Evolutionary conservation across 2,113 vertebrate species (phyloP), one percentile per base, ranked within the genome.

Genomic region (Antechinus stuartii): DNA sequence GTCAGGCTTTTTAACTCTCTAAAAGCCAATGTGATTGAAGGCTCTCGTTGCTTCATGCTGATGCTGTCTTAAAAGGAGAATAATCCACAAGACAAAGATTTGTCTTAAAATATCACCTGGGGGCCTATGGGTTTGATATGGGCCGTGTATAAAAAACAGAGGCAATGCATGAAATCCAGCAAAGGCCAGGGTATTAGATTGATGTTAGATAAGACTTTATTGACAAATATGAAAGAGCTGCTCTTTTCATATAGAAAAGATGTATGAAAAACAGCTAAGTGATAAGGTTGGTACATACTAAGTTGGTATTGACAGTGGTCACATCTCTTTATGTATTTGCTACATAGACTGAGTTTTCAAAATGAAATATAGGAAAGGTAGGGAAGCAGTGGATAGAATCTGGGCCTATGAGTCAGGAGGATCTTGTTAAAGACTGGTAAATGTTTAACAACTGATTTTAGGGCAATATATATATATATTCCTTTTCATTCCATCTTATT

Each of bases 1-100:
- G 91, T 55, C 96, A 92, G 35, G 8, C 42, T 96, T 92, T 90
- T 89, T 54, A 96, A 68, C 1, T 12, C 95, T 93, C 92, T 52
- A 94, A 94, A 97, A 97, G 95, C 89, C 57, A 49, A 52, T 14
- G 92, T 68, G 30, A 91, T 56, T 61, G 1, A 27, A 95, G 91
- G 89, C n/a, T 96, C 84, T 49, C 95, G 98, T 97, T 98, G 94
- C 97, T 97, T 94, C 94, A 10, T 90, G 26, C 92, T 94, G 94
- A 91, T 94, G 97, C 89, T 92, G 76, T 94, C 94, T 53, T 19
- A 95, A 91, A 93, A 95, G 61, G 22, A 90, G 92, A 47, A 56
- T 57, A 91, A 96, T 89, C 35, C 49, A 76, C 91, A 76, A 92
- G 95, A 96, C 54, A 93, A 90, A 96, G 35, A 42, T 23, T 93